phyloP scores from a whole-genome alignment of 2,888 invertebrate species.

The Drosophila stalkeri region DNA sequence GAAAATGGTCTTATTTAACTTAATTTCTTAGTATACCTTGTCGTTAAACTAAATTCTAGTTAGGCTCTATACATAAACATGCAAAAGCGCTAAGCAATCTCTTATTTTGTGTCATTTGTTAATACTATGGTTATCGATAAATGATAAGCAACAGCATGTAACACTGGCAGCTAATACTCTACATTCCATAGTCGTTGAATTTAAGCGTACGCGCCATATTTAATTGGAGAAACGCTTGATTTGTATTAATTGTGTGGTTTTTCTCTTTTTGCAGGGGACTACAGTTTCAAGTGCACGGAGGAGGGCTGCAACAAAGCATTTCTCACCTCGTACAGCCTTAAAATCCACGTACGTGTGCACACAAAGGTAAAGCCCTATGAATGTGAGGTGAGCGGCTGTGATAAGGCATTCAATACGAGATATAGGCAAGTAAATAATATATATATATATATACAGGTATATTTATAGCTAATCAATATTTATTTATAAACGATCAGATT shows the following conservation, averaged over 20 bases:
- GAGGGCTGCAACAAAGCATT: constrained; percentile 96
- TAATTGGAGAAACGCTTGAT: neutral
- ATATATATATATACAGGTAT: constrained; percentile 12
- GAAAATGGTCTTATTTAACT: neutral
- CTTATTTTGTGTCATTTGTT: neutral
- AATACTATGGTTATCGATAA: neutral
- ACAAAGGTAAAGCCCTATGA: constrained; percentile 96
- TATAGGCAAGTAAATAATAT: constrained; percentile 88
- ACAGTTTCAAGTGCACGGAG: constrained; percentile 95
- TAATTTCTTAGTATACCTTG: neutral
- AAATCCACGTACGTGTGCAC: constrained; percentile 97
- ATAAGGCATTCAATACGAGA: constrained; percentile 96
- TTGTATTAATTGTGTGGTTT: neutral
- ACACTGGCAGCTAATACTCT: constrained; percentile 25
- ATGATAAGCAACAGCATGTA: neutral
- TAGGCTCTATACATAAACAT: neutral
- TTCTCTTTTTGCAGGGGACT: constrained; percentile 90
- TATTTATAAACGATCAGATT: constrained; percentile 85
- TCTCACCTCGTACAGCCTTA: constrained; percentile 96
- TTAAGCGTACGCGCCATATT: neutral
- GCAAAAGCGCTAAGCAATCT: neutral
- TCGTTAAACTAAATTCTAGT: neutral
- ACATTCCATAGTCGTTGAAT: constrained; percentile 4
- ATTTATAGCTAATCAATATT: constrained; percentile 33
- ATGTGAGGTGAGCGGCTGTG: constrained; percentile 93